These are phyloP conservation scores for Murina feae DNA, from an alignment of 2,113 vertebrate species.

Conservation along the genomic window DNA sequence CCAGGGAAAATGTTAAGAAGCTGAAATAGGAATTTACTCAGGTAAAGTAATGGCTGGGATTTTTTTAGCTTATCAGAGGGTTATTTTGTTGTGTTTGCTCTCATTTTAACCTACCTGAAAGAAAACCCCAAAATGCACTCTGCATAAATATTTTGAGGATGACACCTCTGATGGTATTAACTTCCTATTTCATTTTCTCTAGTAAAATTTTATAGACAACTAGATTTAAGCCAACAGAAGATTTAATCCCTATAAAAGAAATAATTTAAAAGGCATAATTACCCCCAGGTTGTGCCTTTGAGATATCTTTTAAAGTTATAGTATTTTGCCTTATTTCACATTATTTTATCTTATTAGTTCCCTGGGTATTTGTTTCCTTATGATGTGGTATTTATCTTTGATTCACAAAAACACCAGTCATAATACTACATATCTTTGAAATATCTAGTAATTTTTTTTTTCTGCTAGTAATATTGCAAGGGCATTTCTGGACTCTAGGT, in stretches of 20 bases:
- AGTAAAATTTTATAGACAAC: neutral
- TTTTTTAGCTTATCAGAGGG: neutral
- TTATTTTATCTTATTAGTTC: neutral
- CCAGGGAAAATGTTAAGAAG: neutral
- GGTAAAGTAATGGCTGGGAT: neutral
- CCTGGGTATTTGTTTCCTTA: neutral
- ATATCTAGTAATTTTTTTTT: neutral
- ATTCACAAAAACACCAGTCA: constrained; percentile 15
- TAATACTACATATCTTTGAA: neutral
- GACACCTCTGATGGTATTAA: neutral
- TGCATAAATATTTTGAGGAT: neutral
- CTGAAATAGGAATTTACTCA: neutral
- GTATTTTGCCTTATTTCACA: neutral
- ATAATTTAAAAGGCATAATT: neutral
- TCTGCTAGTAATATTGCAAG: neutral
- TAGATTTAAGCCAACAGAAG: neutral
- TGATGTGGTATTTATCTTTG: neutral
- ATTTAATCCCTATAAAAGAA: neutral
- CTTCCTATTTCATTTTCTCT: constrained; percentile 20
- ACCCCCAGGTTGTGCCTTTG: neutral
- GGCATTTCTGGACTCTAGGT: neutral
- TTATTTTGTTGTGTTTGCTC: neutral
- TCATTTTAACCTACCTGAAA: neutral
- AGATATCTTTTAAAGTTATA: neutral
- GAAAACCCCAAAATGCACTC: neutral